Evolutionary conservation across 2,797 vertebrate genomes (phyloP).

Genomic region (Sebastes minor): DNA sequence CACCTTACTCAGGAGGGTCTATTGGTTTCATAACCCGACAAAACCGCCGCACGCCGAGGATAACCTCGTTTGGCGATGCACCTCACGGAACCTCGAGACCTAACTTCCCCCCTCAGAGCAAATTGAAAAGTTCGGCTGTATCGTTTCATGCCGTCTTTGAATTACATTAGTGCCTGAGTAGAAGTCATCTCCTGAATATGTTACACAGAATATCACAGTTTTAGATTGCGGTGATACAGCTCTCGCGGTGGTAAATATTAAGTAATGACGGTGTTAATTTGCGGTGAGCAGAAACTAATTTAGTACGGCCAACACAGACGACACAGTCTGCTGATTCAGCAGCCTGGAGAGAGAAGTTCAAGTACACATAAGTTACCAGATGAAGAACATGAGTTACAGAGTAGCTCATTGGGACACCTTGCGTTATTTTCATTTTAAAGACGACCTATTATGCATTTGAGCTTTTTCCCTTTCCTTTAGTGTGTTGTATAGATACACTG

Average conservation of each 20-base stretch:
- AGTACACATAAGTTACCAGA: not conserved
- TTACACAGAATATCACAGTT: not conserved
- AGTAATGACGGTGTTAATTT: not conserved
- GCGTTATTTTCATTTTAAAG: not conserved
- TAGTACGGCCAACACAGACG: not conserved
- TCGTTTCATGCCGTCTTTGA: conserved; percentile 35
- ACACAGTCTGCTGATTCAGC: not conserved
- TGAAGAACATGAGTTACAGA: not conserved
- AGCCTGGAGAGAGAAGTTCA: not conserved
- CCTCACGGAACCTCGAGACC: conserved; percentile 24
- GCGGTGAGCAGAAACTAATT: conserved; percentile 17
- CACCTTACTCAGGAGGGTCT: conserved; percentile 11
- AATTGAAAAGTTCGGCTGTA: conserved; percentile 43
- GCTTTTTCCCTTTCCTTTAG: too few species aligned
- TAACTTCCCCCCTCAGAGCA: conserved; percentile 26
- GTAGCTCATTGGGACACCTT: not conserved
- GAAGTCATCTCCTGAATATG: conserved; percentile 2
- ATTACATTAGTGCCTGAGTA: conserved; percentile 14
- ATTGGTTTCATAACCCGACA: conserved; percentile 31
- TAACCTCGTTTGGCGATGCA: conserved; percentile 25
- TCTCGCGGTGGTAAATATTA: not conserved
- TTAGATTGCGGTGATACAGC: not conserved
- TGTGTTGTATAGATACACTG: too few species aligned
- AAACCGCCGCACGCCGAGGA: conserved; percentile 1
- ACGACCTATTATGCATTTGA: too few species aligned